Evolutionary conservation across 2,888 invertebrate genomes (phyloP).

Genomic region (Molorchus minor): DNA sequence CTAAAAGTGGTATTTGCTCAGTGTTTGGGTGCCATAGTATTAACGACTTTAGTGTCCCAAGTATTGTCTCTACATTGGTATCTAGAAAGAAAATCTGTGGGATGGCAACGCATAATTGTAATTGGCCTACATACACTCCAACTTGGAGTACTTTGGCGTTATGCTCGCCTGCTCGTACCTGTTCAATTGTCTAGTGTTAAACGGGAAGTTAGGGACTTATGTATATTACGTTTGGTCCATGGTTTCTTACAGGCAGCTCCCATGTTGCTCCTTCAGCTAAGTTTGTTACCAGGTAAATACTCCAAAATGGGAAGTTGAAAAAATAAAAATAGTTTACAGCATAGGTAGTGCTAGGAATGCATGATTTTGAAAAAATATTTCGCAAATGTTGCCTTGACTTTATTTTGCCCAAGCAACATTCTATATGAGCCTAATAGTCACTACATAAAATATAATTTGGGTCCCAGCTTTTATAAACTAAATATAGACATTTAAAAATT

Average conservation of each 20-base stretch:
- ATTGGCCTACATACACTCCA: slow-evolving; percentile 73
- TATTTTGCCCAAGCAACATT: no score
- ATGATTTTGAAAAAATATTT: no score
- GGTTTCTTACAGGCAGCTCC: slow-evolving; percentile 91
- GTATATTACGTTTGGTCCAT: slow-evolving; percentile 83
- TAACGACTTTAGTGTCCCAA: slow-evolving; percentile 81
- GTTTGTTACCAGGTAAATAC: slow-evolving; percentile 69
- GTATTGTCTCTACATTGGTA: slow-evolving; percentile 77
- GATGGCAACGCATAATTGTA: slow-evolving; percentile 65
- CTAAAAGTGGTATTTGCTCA: slow-evolving; percentile 73
- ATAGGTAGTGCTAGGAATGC: no score
- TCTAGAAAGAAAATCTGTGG: slow-evolving; percentile 51
- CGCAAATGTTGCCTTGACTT: no score
- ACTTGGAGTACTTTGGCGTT: slow-evolving; percentile 80
- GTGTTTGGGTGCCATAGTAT: slow-evolving; percentile 74
- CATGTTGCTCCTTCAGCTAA: slow-evolving; percentile 83
- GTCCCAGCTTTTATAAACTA: no score
- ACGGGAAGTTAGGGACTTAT: slow-evolving; percentile 79
- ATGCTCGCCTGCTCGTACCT: slow-evolving; percentile 85
- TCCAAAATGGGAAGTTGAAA: no score
- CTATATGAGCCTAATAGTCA: no score
- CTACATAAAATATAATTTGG: no score
- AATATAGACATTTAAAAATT: no score
- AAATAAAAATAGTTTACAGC: no score
- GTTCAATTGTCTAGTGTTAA: slow-evolving; percentile 84